These are phyloP conservation scores for Apteryx owenii DNA, from an alignment of 2,113 vertebrate genomes.

Conservation along the genomic window DNA sequence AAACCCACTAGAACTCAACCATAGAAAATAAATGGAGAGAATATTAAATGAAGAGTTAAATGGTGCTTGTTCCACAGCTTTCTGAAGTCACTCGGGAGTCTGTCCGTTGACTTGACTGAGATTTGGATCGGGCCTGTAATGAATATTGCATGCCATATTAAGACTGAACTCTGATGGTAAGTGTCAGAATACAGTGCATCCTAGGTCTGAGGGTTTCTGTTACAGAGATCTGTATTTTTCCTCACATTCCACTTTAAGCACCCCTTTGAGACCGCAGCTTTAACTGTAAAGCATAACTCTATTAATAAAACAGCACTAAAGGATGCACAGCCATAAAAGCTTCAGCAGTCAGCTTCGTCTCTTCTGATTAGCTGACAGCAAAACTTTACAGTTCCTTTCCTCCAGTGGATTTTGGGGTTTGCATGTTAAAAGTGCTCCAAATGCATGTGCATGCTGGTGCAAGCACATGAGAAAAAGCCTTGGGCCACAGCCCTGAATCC, in stretches of 20 bases:
- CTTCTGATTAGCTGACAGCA: neutral
- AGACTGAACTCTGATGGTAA: neutral
- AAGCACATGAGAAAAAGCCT: neutral
- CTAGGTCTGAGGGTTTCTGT: neutral
- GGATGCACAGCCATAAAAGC: neutral
- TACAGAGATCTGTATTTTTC: neutral
- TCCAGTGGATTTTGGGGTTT: neutral
- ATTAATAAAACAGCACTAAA: neutral
- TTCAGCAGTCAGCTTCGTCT: neutral
- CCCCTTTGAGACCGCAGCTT: neutral
- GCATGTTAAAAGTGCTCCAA: neutral
- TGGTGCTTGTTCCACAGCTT: neutral
- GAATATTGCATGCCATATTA: neutral
- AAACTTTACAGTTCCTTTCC: neutral
- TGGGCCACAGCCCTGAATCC: neutral
- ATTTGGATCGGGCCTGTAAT: neutral
- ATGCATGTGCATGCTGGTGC: no score
- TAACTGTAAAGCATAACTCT: neutral
- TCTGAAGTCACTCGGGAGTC: neutral
- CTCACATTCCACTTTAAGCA: neutral
- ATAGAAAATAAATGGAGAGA: neutral
- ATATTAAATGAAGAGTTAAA: neutral
- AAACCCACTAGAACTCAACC: rapidly evolving
- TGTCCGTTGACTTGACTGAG: rapidly evolving
- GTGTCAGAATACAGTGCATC: neutral